Percentiles rank a stretch among this genome's conserved stretches.
phyloP scores from a whole-genome alignment of 2,888 invertebrate species.

The Mythimna albipuncta region DNA sequence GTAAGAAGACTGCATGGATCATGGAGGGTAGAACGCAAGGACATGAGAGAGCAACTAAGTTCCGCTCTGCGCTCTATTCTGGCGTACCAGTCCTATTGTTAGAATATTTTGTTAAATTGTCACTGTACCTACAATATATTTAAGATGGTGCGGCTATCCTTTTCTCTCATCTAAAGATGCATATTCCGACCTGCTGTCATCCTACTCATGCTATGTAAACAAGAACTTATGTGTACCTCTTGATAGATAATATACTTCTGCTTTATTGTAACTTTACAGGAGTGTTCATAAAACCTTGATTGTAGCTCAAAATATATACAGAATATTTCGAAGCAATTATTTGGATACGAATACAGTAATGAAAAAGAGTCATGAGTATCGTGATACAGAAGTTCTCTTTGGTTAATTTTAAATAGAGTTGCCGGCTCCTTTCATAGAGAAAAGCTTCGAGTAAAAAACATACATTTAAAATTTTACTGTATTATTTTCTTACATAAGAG shows the following conservation, averaged over 20 bases:
- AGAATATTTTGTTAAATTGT: not conserved
- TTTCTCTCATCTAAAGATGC: too few relatives aligned
- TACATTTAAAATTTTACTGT: not conserved
- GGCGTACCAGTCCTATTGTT: not conserved
- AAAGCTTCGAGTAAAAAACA: not conserved
- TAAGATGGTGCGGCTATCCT: too few relatives aligned
- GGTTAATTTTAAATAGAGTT: not conserved
- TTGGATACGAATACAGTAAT: not conserved
- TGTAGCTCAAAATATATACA: not conserved
- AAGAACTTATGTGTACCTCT: not conserved
- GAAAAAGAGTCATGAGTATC: not conserved
- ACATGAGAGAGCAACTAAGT: not conserved
- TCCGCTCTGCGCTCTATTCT: constrained; percentile 6
- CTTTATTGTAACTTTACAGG: not conserved
- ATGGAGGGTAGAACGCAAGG: not conserved
- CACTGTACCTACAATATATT: too few relatives aligned
- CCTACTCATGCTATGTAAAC: too few relatives aligned
- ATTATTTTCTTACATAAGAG: not conserved
- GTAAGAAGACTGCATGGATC: not conserved
- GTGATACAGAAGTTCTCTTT: not conserved
- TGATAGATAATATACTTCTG: not conserved
- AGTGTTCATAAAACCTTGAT: too few relatives aligned
- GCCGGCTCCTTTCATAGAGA: not conserved
- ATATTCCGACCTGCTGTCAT: too few relatives aligned
- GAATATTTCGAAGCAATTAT: not conserved